Evolutionary conservation across 2,888 invertebrate genomes (phyloP).

Genomic region (Eilema sororculum): DNA sequence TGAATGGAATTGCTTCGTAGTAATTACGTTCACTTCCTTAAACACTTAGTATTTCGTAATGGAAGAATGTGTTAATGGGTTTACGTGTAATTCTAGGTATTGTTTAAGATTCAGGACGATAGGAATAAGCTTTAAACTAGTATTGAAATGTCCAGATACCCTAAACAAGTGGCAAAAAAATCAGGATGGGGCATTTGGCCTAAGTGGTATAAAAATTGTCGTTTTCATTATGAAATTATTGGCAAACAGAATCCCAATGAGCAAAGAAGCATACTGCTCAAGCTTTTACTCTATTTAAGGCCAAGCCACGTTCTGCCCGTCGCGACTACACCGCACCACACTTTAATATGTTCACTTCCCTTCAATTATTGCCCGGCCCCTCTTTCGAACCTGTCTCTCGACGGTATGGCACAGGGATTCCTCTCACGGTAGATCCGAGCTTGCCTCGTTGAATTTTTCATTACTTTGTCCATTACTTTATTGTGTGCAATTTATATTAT

Average conservation of each 20-base stretch:
- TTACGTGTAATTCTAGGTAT: neutral
- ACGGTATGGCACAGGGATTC: neutral
- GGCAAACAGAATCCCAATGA: neutral
- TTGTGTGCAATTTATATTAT: neutral
- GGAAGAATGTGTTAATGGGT: neutral
- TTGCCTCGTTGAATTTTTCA: constrained; percentile 1
- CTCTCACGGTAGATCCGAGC: neutral
- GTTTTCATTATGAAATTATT: no score
- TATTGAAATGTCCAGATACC: neutral
- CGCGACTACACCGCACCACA: neutral
- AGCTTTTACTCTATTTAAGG: neutral
- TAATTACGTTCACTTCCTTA: constrained; percentile 46
- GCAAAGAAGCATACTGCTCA: neutral
- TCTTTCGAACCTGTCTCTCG: neutral
- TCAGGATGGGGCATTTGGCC: no score
- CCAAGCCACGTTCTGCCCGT: neutral
- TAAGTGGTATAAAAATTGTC: no score
- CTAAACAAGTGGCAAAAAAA: no score
- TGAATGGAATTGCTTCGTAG: constrained; percentile 32
- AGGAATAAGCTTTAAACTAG: neutral
- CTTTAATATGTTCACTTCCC: neutral
- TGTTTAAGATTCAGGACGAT: neutral
- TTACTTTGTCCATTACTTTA: constrained; percentile 1
- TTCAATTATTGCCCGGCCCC: neutral
- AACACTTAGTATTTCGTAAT: constrained; percentile 8